These are phyloP conservation scores for Microtus oregoni DNA, from an alignment of 2,113 vertebrate genomes.

Conservation along the genomic window DNA sequence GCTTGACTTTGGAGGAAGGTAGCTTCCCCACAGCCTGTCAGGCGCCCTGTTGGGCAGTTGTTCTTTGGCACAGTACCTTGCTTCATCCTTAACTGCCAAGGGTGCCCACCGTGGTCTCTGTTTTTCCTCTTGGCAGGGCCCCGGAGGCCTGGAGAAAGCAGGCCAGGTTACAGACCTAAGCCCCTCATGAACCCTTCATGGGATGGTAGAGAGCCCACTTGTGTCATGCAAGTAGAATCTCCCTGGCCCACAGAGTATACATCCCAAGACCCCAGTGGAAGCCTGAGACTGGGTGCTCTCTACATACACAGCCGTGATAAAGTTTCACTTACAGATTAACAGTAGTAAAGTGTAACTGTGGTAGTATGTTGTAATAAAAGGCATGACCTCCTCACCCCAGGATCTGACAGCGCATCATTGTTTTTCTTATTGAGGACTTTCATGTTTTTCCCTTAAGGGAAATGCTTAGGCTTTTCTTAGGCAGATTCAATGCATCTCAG, in stretches of 20 bases:
- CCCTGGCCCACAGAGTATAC: background rate
- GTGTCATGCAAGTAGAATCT: too few relatives aligned
- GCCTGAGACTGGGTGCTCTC: background rate
- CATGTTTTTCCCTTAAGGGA: background rate
- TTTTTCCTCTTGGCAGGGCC: background rate
- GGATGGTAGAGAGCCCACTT: background rate
- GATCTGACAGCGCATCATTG: background rate
- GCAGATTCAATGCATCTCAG: background rate
- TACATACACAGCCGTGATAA: background rate
- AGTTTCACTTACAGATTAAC: background rate
- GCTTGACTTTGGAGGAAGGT: background rate
- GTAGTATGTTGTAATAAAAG: background rate
- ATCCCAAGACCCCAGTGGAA: background rate
- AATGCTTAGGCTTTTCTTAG: background rate
- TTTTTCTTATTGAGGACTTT: background rate
- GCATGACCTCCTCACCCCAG: too few relatives aligned
- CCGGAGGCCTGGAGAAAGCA: background rate
- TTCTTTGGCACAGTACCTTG: background rate
- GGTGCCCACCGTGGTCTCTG: background rate
- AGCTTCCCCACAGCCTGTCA: background rate
- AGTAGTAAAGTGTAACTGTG: background rate
- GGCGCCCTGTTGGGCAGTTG: background rate
- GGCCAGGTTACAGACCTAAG: background rate
- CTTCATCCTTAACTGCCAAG: accelerated
- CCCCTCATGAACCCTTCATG: accelerated